phyloP scores from a whole-genome alignment of 2,113 vertebrate genomes.

The Gobiocypris rarus region DNA sequence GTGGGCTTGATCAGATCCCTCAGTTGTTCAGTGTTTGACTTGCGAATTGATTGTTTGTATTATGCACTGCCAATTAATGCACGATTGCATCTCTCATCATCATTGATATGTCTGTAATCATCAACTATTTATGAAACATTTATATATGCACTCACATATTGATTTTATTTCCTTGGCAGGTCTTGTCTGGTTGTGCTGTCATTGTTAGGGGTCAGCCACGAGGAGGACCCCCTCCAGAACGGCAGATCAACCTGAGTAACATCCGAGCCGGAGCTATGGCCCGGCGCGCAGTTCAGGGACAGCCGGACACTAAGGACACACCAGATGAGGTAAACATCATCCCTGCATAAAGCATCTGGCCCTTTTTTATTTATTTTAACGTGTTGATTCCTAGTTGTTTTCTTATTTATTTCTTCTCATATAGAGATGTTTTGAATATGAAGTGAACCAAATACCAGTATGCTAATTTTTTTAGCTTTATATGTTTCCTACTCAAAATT shows the following conservation, averaged over 20 bases:
- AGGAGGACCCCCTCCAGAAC: slow-evolving; percentile 91
- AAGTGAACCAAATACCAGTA: neutral
- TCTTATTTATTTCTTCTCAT: neutral
- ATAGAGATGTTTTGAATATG: neutral
- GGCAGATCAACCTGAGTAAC: slow-evolving; percentile 98
- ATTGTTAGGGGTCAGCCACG: slow-evolving; percentile 95
- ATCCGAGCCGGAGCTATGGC: slow-evolving; percentile 89
- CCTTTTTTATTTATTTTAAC: neutral
- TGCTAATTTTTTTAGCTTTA: neutral
- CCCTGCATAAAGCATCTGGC: neutral
- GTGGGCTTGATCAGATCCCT: neutral
- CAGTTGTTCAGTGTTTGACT: neutral
- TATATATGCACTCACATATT: neutral
- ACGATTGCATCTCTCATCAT: neutral
- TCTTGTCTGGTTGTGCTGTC: slow-evolving; percentile 96
- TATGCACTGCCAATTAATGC: neutral
- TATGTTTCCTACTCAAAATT: neutral
- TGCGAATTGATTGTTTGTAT: slow-evolving; percentile 10
- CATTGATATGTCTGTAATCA: neutral
- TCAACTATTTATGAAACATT: neutral
- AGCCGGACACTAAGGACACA: slow-evolving; percentile 89
- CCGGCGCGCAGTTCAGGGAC: slow-evolving; percentile 82
- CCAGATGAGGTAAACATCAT: slow-evolving; percentile 85
- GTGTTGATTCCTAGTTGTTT: neutral
- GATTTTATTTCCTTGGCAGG: slow-evolving; percentile 70